Base-by-base conservation (phyloP, 2,888 invertebrate genomes). In the Colostygia pectinataria region DNA sequence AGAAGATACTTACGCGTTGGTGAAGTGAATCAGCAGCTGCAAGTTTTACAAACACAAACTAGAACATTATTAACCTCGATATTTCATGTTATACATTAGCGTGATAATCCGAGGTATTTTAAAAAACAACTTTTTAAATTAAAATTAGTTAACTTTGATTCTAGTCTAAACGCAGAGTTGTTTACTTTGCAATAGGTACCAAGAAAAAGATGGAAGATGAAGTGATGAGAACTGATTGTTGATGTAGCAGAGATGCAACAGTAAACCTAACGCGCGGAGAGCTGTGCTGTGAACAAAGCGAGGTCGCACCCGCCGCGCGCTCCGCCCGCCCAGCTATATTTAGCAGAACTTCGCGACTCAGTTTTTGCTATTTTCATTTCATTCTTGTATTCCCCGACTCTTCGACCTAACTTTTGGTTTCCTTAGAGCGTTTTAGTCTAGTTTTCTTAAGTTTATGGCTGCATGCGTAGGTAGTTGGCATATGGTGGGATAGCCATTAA, bases 301-400 rank as follows among this genome's bases (percentile, higher is more conserved):
- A 78, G 79, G 76, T 74, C 79, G 77, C 63, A 61, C 24, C 23
- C 62, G 65, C 57, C 65, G 70, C 68, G 64, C 65, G 55, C 65
- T 71, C 69, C 65, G 70, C 74, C 78, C 74, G 72, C 78, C 77
- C 80, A 75, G 74, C 84, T 90, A 90, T 82, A 84, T 88, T 86
- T 90, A 90, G 89, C 78, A 61, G 71, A 81, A 83, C 89, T 86
- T 88, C 77, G 89, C 89, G 86, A 88, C 84, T 83, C 71, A 65
- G 73, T 74, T 82, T 82, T 85, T 87, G 89, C 89, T 89, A 88
- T 90, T 90, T 88, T 85, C 80, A 89, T 83, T 86, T 84, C 80
- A 83, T 83, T 86, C 82, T 85, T 75, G 73, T 68, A 70, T 76
- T 55, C 57, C 49, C 54, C 77, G 74, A 79, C 74, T 55, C 57